These are phyloP conservation scores for Lagopus muta DNA, from an alignment of 2,113 vertebrate genomes.

Conservation along the genomic window DNA sequence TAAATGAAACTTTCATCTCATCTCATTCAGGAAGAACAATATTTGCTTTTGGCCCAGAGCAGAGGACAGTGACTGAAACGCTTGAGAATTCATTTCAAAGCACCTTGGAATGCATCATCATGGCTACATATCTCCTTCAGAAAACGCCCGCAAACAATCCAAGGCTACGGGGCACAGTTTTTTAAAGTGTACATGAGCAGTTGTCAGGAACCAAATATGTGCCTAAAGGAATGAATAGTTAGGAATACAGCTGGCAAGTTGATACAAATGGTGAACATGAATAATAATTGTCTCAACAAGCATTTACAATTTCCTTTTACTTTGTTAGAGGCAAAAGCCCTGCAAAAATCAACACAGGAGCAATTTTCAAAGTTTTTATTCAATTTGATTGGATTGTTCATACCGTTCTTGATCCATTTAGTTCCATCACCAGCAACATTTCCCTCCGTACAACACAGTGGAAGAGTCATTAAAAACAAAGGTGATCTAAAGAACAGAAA, in stretches of 20 bases:
- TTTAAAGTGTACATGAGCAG: neutral
- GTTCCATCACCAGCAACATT: neutral
- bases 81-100: constrained; percentile 59
- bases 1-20: constrained; percentile 22
- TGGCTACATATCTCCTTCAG: neutral
- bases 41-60: constrained; percentile 40
- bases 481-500: neutral
- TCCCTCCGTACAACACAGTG: neutral
- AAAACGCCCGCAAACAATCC: neutral
- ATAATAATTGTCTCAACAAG: constrained; percentile 22
- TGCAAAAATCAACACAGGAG: neutral
- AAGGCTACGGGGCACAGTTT: neutral
- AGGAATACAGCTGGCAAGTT: constrained; percentile 33
- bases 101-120: constrained; percentile 3
- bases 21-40: constrained; percentile 32
- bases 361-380: neutral
- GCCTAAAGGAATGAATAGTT: constrained; percentile 64
- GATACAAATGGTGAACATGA: constrained; percentile 16
- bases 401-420: neutral
- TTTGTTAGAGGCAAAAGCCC: neutral
- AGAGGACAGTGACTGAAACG: neutral
- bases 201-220: neutral
- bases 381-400: neutral
- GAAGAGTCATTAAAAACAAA: neutral
- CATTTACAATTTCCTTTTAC: neutral